Percentiles rank a stretch among this genome's conserved stretches.
Conservation (phyloP, 2,888 invertebrate genomes). For the Pardosa pseudoannulata region DNA sequence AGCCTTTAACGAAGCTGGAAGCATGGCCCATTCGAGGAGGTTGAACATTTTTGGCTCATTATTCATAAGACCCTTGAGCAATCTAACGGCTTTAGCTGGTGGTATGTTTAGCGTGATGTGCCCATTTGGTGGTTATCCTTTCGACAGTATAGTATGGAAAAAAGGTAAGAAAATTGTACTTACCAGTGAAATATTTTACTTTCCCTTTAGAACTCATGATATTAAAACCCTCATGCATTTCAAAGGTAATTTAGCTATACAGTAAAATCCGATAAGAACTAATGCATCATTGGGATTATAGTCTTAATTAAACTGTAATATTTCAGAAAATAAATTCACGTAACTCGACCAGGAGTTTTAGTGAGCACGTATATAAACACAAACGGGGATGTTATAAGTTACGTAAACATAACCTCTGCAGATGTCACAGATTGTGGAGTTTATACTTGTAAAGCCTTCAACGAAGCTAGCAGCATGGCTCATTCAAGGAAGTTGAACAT, state of each 20-base stretch:
- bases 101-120: constrained; percentile 71
- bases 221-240: no score
- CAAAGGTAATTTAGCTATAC: no score
- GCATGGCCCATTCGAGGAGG: constrained; percentile 64
- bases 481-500: constrained; percentile 74
- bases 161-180: constrained; percentile 73
- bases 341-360: constrained; percentile 69
- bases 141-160: constrained; percentile 72
- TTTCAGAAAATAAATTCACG: constrained; percentile 61
- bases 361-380: constrained; percentile 65
- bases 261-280: no score
- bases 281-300: no score
- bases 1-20: constrained; percentile 74
- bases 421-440: constrained; percentile 74
- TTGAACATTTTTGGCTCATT: constrained; percentile 74
- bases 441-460: constrained; percentile 74
- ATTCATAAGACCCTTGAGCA: constrained; percentile 71
- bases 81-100: constrained; percentile 74
- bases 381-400: constrained; percentile 61
- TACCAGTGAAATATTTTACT: no score
- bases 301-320: no score
- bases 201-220: no score
- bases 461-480: constrained; percentile 69
- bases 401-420: constrained; percentile 70
- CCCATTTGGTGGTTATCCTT: constrained; percentile 74